Evolutionary conservation across 2,888 invertebrate species (phyloP), one percentile per base, ranked within the genome.

Genomic region (Margaritifera margaritifera): DNA sequence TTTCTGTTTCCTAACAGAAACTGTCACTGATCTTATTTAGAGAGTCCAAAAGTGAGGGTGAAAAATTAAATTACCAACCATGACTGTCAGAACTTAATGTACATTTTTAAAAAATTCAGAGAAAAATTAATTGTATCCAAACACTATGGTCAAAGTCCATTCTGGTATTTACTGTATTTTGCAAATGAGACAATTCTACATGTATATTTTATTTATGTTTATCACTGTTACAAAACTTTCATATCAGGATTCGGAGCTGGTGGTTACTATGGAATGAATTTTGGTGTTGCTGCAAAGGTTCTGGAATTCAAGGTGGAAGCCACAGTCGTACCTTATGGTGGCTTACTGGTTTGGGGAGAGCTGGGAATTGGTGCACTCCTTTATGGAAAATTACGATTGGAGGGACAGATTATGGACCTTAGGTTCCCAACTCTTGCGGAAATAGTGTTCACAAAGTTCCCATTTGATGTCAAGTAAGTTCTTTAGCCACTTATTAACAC

Each of bases 361-460:
- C 55, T 81, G 20, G 71, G 68, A 4, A 62, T 81, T 11, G 78
- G 80, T 0, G 62, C 71, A 19, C 19, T 72, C 2, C 50, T 82
- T n/a, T 71, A 70, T 56, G 81, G 75, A 11, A 70, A 74, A 31
- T 65, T 81, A 27, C 60, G 68, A 51, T 69, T 82, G 5, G 69
- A 66, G 6, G 82, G 80, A n/a, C 69, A 76, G 57, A 69, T 82
- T 19, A 69, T 78, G 63, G 72, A 76, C n/a, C 63, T 75, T 1
- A 50, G 66, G 18, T 81, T 83, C 64, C 83, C 83, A 8, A 78
- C 79, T 8, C 61, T 53, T 20, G 78, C 78, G 4, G 78, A 79
- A 52, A 68, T 82, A 11, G 65, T 63, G 6, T 82, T 78, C 69
- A 63, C 64, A 52, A 81, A 82, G 55, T 83, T 83, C 53, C 83